Evolutionary conservation across 2,113 vertebrate genomes (phyloP).

Genomic region (Quiscalus mexicanus): DNA sequence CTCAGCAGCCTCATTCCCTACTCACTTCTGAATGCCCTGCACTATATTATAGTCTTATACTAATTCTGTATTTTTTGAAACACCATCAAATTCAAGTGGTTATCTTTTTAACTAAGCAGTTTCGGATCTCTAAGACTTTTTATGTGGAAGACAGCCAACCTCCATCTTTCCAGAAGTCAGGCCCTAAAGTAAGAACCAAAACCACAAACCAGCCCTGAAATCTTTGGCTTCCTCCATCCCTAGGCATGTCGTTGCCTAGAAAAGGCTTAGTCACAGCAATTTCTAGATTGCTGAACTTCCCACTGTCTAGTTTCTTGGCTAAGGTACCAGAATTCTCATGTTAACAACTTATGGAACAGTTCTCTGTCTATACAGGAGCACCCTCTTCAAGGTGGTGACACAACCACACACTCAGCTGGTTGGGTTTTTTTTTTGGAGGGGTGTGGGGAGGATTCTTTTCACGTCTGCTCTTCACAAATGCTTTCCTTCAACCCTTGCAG

Average conservation of each 20-base stretch:
- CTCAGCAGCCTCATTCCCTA: background rate
- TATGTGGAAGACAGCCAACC: background rate
- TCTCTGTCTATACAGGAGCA: background rate
- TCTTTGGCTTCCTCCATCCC: background rate
- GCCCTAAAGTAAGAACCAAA: background rate
- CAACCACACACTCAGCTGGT: background rate
- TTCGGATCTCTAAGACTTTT: background rate
- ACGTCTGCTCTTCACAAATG: rapidly evolving
- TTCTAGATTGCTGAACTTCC: conserved; percentile 1
- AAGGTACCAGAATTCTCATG: background rate
- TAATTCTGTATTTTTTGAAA: background rate
- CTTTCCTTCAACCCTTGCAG: background rate
- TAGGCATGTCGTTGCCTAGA: background rate
- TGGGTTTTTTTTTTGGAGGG: background rate
- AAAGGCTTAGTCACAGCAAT: background rate
- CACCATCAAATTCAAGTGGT: background rate
- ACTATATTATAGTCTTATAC: background rate
- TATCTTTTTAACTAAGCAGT: background rate
- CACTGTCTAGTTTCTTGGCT: conserved; percentile 21
- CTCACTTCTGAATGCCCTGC: background rate
- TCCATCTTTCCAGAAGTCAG: background rate
- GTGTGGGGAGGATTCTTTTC: background rate
- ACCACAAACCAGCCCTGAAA: background rate
- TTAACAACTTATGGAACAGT: background rate
- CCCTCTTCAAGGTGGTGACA: background rate